Conservation (phyloP, 2,797 vertebrate genomes). For the Acropternis orthonyx region DNA sequence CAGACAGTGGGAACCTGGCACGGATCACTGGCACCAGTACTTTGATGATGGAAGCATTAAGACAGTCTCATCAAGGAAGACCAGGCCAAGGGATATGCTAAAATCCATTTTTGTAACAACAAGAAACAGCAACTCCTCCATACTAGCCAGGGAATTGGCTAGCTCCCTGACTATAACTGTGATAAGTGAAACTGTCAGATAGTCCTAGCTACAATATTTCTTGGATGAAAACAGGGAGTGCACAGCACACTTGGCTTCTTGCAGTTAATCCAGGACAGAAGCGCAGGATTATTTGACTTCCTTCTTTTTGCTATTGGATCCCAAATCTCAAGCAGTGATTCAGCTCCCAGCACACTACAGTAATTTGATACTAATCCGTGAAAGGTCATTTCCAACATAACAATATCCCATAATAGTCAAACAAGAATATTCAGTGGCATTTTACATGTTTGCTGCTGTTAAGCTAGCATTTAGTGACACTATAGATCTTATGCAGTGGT, state of each 20-base stretch:
- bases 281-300: not conserved
- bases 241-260: not conserved
- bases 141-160: not conserved
- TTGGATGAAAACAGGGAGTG: not conserved
- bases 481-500: not conserved
- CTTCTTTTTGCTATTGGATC: not conserved
- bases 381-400: conserved; percentile 32
- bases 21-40: rapidly evolving
- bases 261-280: not conserved
- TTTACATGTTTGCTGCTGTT: not conserved
- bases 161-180: not conserved
- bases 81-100: not conserved
- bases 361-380: not conserved
- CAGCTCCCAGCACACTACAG: not conserved
- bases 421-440: not conserved
- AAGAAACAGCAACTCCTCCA: not conserved
- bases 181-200: not conserved
- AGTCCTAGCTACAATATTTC: not conserved
- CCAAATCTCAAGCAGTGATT: not conserved
- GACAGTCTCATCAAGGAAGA: not conserved
- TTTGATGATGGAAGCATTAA: not conserved
- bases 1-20: not conserved
- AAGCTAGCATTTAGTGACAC: not conserved
- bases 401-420: not conserved
- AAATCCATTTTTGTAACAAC: not conserved